Evolutionary conservation across 1,140 invertebrate genomes (phyloP), one percentile per base, ranked within the genome.

Genomic region (Trachymyrmex septentrionalis): DNA sequence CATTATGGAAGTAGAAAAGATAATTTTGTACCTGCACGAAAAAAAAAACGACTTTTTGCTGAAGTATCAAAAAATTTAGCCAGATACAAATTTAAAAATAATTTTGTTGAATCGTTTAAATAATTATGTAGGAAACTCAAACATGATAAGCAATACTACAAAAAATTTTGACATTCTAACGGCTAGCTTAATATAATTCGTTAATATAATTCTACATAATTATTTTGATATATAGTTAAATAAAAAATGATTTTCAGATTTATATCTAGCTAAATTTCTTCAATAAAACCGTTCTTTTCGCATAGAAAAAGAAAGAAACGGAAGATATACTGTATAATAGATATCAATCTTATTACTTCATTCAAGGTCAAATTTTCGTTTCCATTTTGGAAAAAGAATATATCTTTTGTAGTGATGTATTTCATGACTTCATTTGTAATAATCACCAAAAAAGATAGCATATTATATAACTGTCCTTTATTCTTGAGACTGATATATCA

Each of bases 401-500:
- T 3, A 24, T 4, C 71, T 19, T 75, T 24, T 72, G 3, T 16
- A 24, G 24, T 55, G 4, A 72, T 1, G 2, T 6, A 24, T 75
- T 75, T 59, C 3, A 75, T 75, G 30, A 3, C 53, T 59, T 16
- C 44, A 38, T 38, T 75, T 75, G 30, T 75, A 24, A 0, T 50
- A 59, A n/a, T 2, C 9, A 12, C 5, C 6, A 1, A 48, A 69
- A 10, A 38, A 80, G 86, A 93, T 94, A 93, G 93, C 92, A 87
- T 72, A 50, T 14, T 9, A 4, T 50, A 16, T 64, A 92, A 92
- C 86, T 92, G 85, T 87, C 67, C 91, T 93, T 94, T 94, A 93
- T 94, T 92, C 93, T 90, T 92, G 93, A 88, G 84, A 89, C 90
- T 94, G 91, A 92, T 91, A 92, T 92, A 93, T 94, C 92, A 93